Conservation (phyloP, 2,888 invertebrate species). For the Zhuqinia jingwanae region DNA sequence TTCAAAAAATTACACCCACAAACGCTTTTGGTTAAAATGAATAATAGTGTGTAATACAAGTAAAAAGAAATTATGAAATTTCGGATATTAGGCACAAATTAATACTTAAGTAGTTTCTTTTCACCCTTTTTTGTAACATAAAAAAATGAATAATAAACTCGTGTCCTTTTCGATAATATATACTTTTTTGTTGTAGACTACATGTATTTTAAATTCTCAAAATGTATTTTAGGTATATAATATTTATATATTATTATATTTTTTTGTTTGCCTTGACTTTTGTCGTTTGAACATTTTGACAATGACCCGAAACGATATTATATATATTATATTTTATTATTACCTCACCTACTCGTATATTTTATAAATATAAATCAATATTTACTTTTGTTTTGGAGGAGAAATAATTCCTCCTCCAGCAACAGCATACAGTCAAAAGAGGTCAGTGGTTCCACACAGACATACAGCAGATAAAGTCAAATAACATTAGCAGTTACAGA, state of each 20-base stretch:
- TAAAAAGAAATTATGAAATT: constrained; percentile 20
- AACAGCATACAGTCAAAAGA: constrained; percentile 71
- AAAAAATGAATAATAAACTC: neutral
- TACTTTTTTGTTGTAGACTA: neutral
- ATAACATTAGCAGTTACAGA: constrained; percentile 66
- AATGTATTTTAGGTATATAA: neutral
- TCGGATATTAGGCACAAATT: constrained; percentile 41
- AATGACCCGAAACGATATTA: constrained; percentile 65
- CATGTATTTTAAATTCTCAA: neutral
- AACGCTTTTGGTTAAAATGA: constrained; percentile 51
- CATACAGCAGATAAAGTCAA: constrained; percentile 69
- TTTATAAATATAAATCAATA: constrained; percentile 35
- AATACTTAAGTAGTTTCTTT: constrained; percentile 30
- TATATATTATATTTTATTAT: too few species aligned
- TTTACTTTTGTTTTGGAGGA: constrained; percentile 53
- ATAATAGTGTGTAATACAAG: constrained; percentile 10
- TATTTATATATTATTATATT: neutral
- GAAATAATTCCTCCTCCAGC: constrained; percentile 58
- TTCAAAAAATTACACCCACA: constrained; percentile 64
- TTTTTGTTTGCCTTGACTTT: constrained; percentile 21
- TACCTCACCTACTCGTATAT: constrained; percentile 50
- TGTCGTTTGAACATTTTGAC: neutral
- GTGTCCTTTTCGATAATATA: constrained; percentile 2
- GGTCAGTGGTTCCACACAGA: constrained; percentile 69
- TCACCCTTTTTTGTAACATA: too few species aligned